Evolutionary conservation across 2,888 invertebrate species (phyloP), one percentile per base, ranked within the genome.

Genomic region (Scaptomyza caliginosa): DNA sequence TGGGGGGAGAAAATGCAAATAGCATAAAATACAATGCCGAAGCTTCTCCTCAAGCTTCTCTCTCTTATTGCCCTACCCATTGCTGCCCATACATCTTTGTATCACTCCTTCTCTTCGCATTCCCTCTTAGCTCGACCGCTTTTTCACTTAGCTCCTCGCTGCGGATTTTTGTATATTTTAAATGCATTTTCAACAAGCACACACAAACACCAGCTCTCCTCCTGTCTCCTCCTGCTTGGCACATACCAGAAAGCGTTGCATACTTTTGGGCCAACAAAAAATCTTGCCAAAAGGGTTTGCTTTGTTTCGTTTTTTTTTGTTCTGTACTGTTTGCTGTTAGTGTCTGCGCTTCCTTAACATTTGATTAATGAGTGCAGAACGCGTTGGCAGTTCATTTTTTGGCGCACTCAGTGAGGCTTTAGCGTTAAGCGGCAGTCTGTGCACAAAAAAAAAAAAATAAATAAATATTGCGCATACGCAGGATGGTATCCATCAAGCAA

Each of bases 131-230:
- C 52, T 45, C 42, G 56, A 72, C 59, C 59, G 80, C 65, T 70
- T 81, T 82, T 86, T 86, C 87, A 82, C 81, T 86, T 84, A 84
- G 71, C 85, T 84, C 52, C 52, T 63, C 65, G 62, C 60, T 64
- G 68, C 59, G 76, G 68, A 79, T 81, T 79, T 88, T 73, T 81
- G 81, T 83, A 77, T 85, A 72, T 87, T 77, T 79, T 77, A 86
- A 82, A 82, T 82, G 87, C 87, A 86, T 86, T 86, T 86, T 75
- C 87, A 77, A 74, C 86, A 77, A 62, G 66, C 59, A 67, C 74
- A 67, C 52, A 57, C 56, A 68, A 17, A 32, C 64, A 57, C 40
- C 40, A 52, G 19, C 28, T 4, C 23, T n/a, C 11, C 8, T 7
- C 4, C 21, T 45, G 26, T 8, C 4, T 0, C 13, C 21, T 21